Percentiles rank a stretch among this genome's conserved stretches.
phyloP scores from a whole-genome alignment of 35 echinoderm and acorn worm species.

The Eucidaris tribuloides region DNA sequence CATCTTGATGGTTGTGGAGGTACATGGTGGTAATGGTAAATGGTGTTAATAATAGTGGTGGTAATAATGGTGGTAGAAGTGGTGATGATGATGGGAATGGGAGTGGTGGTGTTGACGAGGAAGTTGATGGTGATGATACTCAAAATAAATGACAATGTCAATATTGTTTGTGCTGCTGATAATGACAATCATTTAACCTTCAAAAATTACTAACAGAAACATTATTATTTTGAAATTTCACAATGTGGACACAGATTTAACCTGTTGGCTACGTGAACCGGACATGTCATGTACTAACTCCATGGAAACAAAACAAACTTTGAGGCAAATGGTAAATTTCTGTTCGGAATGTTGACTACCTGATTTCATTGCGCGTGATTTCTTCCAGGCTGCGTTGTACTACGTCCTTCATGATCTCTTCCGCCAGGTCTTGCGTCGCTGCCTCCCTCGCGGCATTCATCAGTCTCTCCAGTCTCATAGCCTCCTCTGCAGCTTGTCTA shows the following conservation, averaged over 20 bases:
- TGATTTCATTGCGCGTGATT: not conserved
- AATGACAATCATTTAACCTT: not conserved
- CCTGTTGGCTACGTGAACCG: too few relatives aligned
- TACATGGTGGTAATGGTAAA: too few relatives aligned
- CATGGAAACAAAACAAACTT: not conserved
- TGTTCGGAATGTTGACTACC: not conserved
- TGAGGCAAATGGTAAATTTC: too few relatives aligned
- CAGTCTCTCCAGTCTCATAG: not conserved
- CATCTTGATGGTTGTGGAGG: too few relatives aligned
- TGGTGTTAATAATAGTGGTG: too few relatives aligned
- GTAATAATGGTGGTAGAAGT: too few relatives aligned
- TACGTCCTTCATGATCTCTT: constrained; percentile 12
- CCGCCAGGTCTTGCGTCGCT: not conserved
- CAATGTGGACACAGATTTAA: not conserved
- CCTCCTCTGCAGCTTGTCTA: not conserved
- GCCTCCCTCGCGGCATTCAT: not conserved
- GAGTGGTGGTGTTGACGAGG: too few relatives aligned
- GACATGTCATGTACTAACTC: too few relatives aligned
- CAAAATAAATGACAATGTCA: too few relatives aligned
- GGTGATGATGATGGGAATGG: too few relatives aligned
- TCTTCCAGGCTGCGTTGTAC: not conserved
- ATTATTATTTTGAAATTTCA: not conserved
- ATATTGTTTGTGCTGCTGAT: too few relatives aligned
- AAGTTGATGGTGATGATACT: too few relatives aligned
- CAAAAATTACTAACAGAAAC: not conserved